These are phyloP conservation scores for Chiloscyllium punctatum DNA, from an alignment of 2,797 vertebrate species.

Conservation along the genomic window DNA sequence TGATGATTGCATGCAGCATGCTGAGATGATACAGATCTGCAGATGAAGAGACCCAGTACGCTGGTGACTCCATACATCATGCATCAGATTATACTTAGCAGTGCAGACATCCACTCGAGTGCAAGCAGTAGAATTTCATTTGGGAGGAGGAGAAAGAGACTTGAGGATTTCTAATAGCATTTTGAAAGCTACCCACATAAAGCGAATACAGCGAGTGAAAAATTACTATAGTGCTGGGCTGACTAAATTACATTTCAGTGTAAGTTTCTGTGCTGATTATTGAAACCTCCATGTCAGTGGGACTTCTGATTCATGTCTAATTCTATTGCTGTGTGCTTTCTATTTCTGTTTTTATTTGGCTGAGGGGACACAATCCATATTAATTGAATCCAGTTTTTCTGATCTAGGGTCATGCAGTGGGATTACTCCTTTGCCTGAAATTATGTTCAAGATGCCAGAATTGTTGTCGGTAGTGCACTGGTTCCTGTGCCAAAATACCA, in stretches of 20 bases:
- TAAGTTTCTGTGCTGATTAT: background rate
- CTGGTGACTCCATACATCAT: background rate
- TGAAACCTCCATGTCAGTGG: conserved; percentile 13
- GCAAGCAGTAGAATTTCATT: background rate
- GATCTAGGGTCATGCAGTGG: conserved; percentile 6
- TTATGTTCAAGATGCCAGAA: background rate
- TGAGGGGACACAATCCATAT: background rate
- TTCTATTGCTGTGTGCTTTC: background rate
- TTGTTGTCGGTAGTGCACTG: background rate
- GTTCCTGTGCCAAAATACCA: background rate
- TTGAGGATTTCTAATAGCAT: background rate
- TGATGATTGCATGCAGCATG: background rate
- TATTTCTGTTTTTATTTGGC: conserved; percentile 25
- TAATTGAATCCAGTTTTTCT: conserved; percentile 14
- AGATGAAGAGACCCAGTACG: background rate
- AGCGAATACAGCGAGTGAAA: background rate
- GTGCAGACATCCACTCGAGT: background rate
- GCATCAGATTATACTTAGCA: background rate
- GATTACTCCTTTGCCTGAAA: background rate
- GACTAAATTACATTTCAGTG: background rate
- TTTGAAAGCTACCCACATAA: background rate
- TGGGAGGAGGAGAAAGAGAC: background rate
- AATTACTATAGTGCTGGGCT: background rate
- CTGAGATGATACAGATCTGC: background rate
- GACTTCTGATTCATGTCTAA: conserved; percentile 28